Percentiles rank a stretch among this genome's conserved stretches.
Evolutionary conservation across 2,888 invertebrate species (phyloP).

Genomic region (Pristionchus entomophagus): DNA sequence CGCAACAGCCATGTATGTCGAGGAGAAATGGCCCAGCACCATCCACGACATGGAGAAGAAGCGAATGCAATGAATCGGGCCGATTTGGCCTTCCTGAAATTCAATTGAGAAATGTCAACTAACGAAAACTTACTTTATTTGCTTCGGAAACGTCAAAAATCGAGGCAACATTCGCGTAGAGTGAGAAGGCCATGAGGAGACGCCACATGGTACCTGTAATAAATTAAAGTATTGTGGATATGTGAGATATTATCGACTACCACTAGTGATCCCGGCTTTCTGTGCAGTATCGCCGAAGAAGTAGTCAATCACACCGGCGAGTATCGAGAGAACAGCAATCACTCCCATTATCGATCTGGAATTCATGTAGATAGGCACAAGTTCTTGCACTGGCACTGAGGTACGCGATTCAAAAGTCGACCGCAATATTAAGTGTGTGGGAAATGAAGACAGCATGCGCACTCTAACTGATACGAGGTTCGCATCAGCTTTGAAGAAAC

Average conservation of each 20-base stretch:
- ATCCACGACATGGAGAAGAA: constrained; percentile 46
- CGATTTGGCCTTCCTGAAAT: constrained; percentile 43
- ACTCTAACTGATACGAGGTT: too few relatives aligned
- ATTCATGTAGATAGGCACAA: background rate
- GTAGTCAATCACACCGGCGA: constrained; percentile 21
- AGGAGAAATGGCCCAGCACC: constrained; percentile 12
- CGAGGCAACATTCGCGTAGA: constrained; percentile 11
- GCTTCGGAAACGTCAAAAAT: background rate
- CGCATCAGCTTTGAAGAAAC: too few relatives aligned
- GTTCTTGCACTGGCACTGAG: background rate
- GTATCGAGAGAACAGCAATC: background rate
- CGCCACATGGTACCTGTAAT: background rate
- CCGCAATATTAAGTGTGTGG: too few relatives aligned
- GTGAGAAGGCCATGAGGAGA: constrained; percentile 37
- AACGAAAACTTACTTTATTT: background rate
- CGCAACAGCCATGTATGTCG: background rate
- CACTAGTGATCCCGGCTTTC: background rate
- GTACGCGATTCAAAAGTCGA: too few relatives aligned
- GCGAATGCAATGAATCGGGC: constrained; percentile 45
- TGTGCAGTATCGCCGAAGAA: background rate
- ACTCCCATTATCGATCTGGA: constrained; percentile 21
- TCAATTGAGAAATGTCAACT: background rate
- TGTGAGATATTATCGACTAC: too few relatives aligned
- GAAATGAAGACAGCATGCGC: too few relatives aligned
- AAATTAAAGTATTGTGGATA: too few relatives aligned